Evolutionary conservation across 2,113 vertebrate genomes (phyloP).

Genomic region (Felis chaus): DNA sequence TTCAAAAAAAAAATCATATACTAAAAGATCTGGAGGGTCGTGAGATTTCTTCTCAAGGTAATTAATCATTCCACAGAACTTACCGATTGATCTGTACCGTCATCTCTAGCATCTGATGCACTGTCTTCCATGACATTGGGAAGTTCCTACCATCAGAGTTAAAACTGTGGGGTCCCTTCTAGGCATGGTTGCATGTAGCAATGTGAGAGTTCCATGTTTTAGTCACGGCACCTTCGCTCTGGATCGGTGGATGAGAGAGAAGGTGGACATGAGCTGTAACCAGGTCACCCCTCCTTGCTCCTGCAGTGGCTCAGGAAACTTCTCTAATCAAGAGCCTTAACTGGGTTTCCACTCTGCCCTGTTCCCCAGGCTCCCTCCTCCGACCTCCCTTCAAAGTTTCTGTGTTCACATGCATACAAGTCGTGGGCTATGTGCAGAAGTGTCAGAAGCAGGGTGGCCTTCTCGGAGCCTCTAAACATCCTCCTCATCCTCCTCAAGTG

Average conservation of each 20-base stretch:
- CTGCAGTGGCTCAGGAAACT: background rate
- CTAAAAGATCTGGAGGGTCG: background rate
- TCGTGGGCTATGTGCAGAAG: accelerated
- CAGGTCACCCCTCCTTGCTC: background rate
- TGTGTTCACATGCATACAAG: accelerated
- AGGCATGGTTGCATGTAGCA: accelerated
- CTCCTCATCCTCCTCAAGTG: accelerated
- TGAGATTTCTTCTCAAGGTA: background rate
- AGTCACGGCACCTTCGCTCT: accelerated
- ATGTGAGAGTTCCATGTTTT: background rate
- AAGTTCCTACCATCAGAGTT: background rate
- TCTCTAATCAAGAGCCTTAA: background rate
- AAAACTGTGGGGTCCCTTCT: background rate
- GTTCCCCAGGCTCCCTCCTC: background rate
- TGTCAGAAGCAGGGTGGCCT: accelerated
- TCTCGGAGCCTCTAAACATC: background rate
- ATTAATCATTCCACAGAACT: background rate
- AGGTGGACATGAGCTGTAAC: background rate
- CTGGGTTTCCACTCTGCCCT: background rate
- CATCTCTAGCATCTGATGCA: accelerated
- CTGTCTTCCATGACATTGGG: background rate
- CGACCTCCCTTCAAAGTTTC: background rate
- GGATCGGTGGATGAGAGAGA: background rate
- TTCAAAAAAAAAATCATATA: background rate
- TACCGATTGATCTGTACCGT: no score